Base-by-base conservation (phyloP, 2,888 invertebrate species). In the Allolobophora icterica region DNA sequence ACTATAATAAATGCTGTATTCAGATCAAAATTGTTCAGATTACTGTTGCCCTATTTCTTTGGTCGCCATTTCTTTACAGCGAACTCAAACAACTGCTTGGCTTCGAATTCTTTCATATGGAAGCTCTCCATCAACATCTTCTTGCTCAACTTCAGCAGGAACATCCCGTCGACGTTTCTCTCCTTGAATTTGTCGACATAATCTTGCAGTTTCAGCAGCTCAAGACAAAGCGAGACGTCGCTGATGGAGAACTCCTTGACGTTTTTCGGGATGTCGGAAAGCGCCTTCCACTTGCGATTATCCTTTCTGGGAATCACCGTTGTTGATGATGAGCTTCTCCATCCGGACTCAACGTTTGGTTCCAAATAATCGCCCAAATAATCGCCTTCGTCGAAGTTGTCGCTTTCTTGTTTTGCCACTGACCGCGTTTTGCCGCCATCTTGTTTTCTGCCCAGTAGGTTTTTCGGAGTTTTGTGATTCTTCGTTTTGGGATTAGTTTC, bases 31-130 rank as follows among this genome's bases (percentile, higher is more conserved):
- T 42, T 42, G 42, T 42, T 42, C 42, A 17, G 42, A 42, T 42
- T 42, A 42, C 42, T 42, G 42, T 52, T 52, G 24, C 24, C 52
- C 52, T 84, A 84, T 84, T 84, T 84, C 34, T 84, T 84, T 4
- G 84, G 84, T 84, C 84, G 33, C 84, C 84, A 84, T 84, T 84
- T 84, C 34, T 84, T 84, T 4, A 35, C 34, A 35, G 84, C 84
- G 34, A 84, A 84, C 84, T 84, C 84, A 33, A 11, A 34, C 33
- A 84, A 33, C 1, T 33, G 84, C 0, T 84, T 84, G 33, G 84
- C 84, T 33, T 84, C 84, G 33, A 84, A 84, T 84, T 84, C 84
- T 4, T 84, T 33, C 84, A 84, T 84, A 0, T 84, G 84, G 34
- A 84, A 84, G 21, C 84, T 33, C 21, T 84, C 33, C 15, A 84